These are phyloP conservation scores for Pachycephala philippinensis DNA, from an alignment of 2,113 vertebrate genomes.

Conservation along the genomic window DNA sequence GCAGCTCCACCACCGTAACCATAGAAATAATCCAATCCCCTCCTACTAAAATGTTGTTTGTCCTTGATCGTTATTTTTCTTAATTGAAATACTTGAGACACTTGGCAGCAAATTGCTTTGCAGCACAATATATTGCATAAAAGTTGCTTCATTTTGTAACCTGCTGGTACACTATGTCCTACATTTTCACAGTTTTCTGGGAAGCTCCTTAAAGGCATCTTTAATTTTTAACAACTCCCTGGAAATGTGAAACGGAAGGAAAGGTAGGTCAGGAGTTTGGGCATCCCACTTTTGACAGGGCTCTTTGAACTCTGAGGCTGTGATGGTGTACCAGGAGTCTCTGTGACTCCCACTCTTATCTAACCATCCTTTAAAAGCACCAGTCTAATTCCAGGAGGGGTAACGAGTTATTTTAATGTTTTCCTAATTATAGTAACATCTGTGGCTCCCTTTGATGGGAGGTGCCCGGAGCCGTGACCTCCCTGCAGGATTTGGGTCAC, in stretches of 20 bases:
- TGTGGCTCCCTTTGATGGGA: not conserved
- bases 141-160: not conserved
- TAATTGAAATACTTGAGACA: slow-evolving; percentile 41
- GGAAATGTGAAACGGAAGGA: not conserved
- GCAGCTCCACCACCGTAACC: not conserved
- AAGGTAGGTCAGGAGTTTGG: not conserved
- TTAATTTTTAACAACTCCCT: slow-evolving; percentile 54
- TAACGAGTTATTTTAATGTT: not conserved
- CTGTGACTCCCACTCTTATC: not conserved
- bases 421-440: not conserved
- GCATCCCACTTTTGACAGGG: not conserved
- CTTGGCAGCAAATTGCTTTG: not conserved
- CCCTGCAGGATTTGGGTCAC: not conserved
- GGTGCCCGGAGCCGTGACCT: too few relatives aligned
- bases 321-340: fast-evolving
- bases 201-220: slow-evolving; percentile 52
- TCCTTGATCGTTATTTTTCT: slow-evolving; percentile 28
- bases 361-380: not conserved
- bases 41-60: not conserved
- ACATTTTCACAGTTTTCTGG: slow-evolving; percentile 28
- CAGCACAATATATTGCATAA: not conserved
- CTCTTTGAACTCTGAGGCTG: not conserved
- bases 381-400: not conserved
- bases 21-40: slow-evolving; percentile 18
- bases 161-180: slow-evolving; percentile 35